Evolutionary conservation across 2,797 vertebrate genomes (phyloP).

Genomic region (Rhinella marina): DNA sequence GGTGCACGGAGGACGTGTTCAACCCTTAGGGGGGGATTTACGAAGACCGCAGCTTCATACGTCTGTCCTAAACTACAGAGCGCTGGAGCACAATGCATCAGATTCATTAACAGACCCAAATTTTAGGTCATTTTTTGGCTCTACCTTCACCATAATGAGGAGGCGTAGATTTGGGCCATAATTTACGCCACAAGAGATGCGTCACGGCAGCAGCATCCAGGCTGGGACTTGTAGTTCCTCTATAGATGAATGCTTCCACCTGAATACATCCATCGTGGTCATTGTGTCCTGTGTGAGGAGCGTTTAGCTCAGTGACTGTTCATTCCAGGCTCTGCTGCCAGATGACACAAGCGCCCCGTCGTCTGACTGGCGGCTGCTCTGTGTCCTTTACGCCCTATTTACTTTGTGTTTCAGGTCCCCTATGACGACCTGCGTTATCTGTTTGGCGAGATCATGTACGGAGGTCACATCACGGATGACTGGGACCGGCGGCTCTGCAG

Average conservation of each 20-base stretch:
- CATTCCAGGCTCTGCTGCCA: neutral
- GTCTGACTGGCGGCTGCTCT: neutral
- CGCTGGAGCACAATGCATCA: no score
- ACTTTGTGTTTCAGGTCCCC: slow-evolving; percentile 80
- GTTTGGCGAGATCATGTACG: slow-evolving; percentile 97
- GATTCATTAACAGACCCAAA: no score
- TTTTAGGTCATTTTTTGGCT: no score
- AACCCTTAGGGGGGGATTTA: no score
- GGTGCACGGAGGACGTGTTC: neutral
- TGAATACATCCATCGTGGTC: neutral
- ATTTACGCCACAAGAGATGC: no score
- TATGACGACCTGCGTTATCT: slow-evolving; percentile 93
- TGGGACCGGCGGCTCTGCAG: slow-evolving; percentile 93
- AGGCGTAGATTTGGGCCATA: no score
- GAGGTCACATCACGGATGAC: slow-evolving; percentile 95
- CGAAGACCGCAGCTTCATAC: no score
- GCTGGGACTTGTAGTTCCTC: neutral
- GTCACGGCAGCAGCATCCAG: no score
- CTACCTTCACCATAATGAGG: no score
- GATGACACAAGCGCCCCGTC: neutral
- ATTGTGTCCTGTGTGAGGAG: neutral
- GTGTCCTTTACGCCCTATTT: slow-evolving; percentile 9
- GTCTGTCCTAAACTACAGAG: no score
- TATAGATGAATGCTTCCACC: neutral
- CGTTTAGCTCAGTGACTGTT: neutral